Evolutionary conservation across 23 tunicate species (phyloP), one percentile per base, ranked within the genome.

Genomic region (Pegea sp.): DNA sequence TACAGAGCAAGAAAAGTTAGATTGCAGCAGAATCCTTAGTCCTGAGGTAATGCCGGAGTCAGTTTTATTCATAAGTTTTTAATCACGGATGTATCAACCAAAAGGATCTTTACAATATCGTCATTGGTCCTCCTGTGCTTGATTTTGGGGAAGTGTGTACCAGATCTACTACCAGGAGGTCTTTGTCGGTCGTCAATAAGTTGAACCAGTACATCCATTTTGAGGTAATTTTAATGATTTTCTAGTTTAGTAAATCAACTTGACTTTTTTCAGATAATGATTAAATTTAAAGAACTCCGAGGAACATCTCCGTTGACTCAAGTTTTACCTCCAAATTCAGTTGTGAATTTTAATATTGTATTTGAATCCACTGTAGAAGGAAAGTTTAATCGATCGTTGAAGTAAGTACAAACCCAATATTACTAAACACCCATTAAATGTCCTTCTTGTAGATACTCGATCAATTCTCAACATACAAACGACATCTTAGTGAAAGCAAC

Each of bases 261-360:
- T 26, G 34, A 22, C 4, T 13, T 18, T 18, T 21, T 21, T 16
- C 60, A 84, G 95, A 73, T 84, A 16, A 60, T 29, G 29, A 84
- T 84, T 1, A 63, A 84, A 31, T 84, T 77, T 76, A 62, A 68
- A 48, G 95, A 84, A 54, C 33, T 84, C 31, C 76, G 95, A 7
- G 84, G 69, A 33, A 84, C 95, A 1, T 84, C 95, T 25, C 95
- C 95, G 3, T 48, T 84, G 28, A 73, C 95, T 18, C 95, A 84
- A 59, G 95, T 84, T 26, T 49, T 84, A 31, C 95, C 95, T 3
- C 64, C 86, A 2, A 48, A 43, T 13, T 74, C 95, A 2, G 68
- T 68, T 54, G 95, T 84, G 18, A 84, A 73, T 46, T 64, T 84
- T 13, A 67, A 76, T 23, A 76, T 84, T 23, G 79, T 84, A 2